Conservation (phyloP, 2,113 vertebrate genomes). For the Hystrix cristata region DNA sequence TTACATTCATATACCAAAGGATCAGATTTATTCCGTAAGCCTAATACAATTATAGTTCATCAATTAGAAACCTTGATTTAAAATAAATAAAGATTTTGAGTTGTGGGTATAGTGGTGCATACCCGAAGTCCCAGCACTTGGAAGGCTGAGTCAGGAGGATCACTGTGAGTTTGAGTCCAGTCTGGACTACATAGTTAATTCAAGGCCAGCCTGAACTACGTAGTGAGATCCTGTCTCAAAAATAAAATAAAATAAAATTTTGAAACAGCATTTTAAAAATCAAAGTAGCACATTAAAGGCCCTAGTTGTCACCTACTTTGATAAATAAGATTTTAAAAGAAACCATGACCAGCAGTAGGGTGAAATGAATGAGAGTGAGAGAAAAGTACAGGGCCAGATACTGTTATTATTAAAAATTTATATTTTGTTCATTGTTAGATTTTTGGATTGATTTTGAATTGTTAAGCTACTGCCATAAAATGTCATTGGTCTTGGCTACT, state of each 20-base stretch:
- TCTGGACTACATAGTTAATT: too few species aligned
- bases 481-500: background rate
- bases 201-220: too few species aligned
- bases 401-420: background rate
- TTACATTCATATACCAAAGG: background rate
- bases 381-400: background rate
- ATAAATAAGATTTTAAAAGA: constrained; percentile 5
- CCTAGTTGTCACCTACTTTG: background rate
- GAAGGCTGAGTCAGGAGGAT: too few species aligned
- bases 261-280: background rate
- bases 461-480: background rate
- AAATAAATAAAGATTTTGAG: background rate
- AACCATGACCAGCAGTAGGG: background rate
- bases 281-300: background rate
- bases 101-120: too few species aligned
- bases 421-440: background rate
- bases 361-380: background rate
- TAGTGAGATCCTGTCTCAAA: too few species aligned
- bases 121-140: too few species aligned
- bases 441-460: background rate
- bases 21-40: background rate
- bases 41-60: background rate
- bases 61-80: background rate
- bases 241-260: background rate
- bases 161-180: too few species aligned